phyloP scores from a whole-genome alignment of 2,888 invertebrate species.

The Temnothorax unifasciatus region DNA sequence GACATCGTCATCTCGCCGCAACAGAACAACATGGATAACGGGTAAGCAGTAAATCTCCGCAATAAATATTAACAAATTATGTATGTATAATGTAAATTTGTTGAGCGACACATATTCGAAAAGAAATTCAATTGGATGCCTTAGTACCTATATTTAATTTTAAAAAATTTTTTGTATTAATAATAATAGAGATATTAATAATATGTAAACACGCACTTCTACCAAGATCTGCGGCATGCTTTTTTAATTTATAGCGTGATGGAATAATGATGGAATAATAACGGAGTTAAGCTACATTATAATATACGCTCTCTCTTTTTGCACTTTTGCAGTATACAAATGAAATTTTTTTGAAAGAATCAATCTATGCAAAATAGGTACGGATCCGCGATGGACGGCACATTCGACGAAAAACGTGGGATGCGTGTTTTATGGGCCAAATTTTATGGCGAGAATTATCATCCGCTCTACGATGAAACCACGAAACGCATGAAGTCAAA shows the following conservation, averaged over 20 bases:
- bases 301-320: not conserved
- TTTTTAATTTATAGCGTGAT: not conserved
- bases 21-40: constrained; percentile 87
- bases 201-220: not conserved
- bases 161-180: not conserved
- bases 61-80: not conserved
- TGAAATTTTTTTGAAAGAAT: constrained; percentile 20
- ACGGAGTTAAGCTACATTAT: not conserved
- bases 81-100: not conserved
- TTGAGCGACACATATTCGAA: not conserved
- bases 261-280: not conserved
- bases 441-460: constrained; percentile 83
- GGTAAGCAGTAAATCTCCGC: constrained; percentile 79
- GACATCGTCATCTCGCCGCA: constrained; percentile 88
- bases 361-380: constrained; percentile 72
- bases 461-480: constrained; percentile 81
- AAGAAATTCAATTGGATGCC: not conserved
- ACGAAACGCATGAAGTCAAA: constrained; percentile 77
- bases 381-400: constrained; percentile 75
- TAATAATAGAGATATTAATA: constrained; percentile 13
- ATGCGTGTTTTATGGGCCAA: constrained; percentile 81
- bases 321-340: not conserved
- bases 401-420: constrained; percentile 75
- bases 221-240: not conserved
- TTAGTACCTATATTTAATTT: not conserved